Percentiles rank a stretch among this genome's conserved stretches.
Conservation (phyloP, 2,888 invertebrate genomes). For the Rotaria magnacalcarata region DNA sequence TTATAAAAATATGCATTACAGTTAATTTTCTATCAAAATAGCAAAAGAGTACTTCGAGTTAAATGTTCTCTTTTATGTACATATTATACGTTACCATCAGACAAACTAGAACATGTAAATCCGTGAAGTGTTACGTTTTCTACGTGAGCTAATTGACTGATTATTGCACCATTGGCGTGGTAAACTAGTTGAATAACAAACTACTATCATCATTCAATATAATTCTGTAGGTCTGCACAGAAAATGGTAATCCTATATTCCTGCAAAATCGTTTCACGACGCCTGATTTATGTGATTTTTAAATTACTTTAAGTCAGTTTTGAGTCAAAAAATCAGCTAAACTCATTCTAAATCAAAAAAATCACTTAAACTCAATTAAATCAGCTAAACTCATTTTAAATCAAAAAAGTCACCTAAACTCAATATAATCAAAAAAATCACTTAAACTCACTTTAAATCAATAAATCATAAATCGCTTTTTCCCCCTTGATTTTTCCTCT, state of each 20-base stretch:
- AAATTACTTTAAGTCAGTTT: background rate
- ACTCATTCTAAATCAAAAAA: conserved; percentile 7
- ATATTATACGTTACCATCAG: background rate
- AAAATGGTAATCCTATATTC: background rate
- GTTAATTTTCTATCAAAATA: background rate
- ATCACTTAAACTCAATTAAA: too few relatives aligned
- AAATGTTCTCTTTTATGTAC: background rate
- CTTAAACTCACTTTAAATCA: conserved; percentile 7
- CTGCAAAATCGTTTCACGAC: background rate
- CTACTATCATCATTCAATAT: too few relatives aligned
- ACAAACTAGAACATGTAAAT: conserved; percentile 1
- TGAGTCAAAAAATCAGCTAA: background rate
- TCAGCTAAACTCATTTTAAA: too few relatives aligned
- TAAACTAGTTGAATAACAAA: background rate
- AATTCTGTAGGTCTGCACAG: background rate
- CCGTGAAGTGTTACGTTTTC: background rate
- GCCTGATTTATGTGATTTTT: background rate
- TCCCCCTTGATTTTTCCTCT: background rate
- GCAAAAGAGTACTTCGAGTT: background rate
- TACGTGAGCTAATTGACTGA: background rate
- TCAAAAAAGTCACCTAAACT: too few relatives aligned
- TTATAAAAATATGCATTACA: background rate
- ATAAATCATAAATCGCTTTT: conserved; percentile 1
- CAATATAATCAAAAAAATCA: background rate
- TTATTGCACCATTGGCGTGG: background rate